Percentiles rank a stretch among this genome's conserved stretches.
Conservation (phyloP, 1,140 invertebrate species). For the Pentalonia nigronervosa region DNA sequence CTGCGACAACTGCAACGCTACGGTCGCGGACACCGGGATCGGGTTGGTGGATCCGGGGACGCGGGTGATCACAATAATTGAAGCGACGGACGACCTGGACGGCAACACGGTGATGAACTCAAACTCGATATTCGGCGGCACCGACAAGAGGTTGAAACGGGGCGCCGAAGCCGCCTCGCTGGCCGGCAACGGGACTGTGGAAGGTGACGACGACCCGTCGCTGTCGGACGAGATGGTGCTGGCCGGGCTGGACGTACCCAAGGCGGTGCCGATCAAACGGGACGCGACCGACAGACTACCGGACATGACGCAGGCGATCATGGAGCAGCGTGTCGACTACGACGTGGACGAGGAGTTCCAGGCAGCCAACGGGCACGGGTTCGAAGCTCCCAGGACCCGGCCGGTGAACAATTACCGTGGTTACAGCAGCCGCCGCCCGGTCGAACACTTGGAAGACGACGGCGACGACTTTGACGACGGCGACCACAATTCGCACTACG, state of each 20-base stretch:
- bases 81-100: conserved; percentile 20
- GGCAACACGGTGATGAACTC: neutral
- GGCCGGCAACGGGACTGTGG: neutral
- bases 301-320: conserved; percentile 57
- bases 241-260: neutral
- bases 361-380: conserved; percentile 27
- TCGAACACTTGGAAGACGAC: conserved; percentile 20
- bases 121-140: neutral
- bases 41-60: neutral
- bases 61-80: conserved; percentile 46
- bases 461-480: neutral
- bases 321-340: conserved; percentile 41
- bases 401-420: neutral
- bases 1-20: neutral
- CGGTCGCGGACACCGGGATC: neutral
- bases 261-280: neutral
- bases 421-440: neutral
- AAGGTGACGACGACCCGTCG: neutral
- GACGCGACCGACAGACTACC: neutral
- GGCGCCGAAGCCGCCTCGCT: neutral
- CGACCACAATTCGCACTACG: conserved; percentile 58
- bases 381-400: neutral
- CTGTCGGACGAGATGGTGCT: neutral
- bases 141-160: neutral
- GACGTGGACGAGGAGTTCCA: conserved; percentile 40